These are phyloP conservation scores for Epicauta chinensis DNA, from an alignment of 1,140 invertebrate species.

Conservation along the genomic window DNA sequence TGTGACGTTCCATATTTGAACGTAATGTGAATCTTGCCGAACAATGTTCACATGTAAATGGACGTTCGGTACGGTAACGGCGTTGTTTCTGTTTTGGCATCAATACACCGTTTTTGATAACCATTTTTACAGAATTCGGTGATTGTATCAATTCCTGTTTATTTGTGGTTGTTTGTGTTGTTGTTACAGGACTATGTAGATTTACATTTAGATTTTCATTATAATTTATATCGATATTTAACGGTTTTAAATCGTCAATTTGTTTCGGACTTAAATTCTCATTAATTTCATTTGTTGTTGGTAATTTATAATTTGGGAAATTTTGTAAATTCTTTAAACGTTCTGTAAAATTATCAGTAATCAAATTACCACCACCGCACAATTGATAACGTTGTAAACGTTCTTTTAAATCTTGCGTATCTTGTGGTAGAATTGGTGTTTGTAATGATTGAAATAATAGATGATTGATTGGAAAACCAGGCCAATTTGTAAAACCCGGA, in stretches of 20 bases:
- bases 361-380: slow-evolving; percentile 55
- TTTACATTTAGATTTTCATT: slow-evolving; percentile 26
- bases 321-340: slow-evolving; percentile 25
- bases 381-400: slow-evolving; percentile 57
- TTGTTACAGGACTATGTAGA: slow-evolving; percentile 33
- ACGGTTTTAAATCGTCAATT: slow-evolving; percentile 32
- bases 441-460: slow-evolving; percentile 47
- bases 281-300: slow-evolving; percentile 12
- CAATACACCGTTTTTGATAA: slow-evolving; percentile 80
- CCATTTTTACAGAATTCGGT: slow-evolving; percentile 73
- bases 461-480: slow-evolving; percentile 47
- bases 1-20: slow-evolving; percentile 90
- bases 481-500: slow-evolving; percentile 43
- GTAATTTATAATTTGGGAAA: slow-evolving; percentile 5
- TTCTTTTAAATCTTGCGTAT: slow-evolving; percentile 56
- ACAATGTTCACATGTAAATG: slow-evolving; percentile 84
- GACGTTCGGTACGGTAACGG: slow-evolving; percentile 83
- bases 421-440: slow-evolving; percentile 49
- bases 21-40: slow-evolving; percentile 81
- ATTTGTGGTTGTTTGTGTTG: slow-evolving; percentile 4
- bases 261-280: slow-evolving; percentile 17
- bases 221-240: slow-evolving; percentile 29
- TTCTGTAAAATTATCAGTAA: slow-evolving; percentile 48
- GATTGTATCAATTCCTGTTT: slow-evolving; percentile 38
- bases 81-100: slow-evolving; percentile 88